Percentiles rank a stretch among this genome's conserved stretches.
These are phyloP conservation scores for Trididemnum clinides DNA, from an alignment of 23 tunicate genomes.

Conservation along the genomic window DNA sequence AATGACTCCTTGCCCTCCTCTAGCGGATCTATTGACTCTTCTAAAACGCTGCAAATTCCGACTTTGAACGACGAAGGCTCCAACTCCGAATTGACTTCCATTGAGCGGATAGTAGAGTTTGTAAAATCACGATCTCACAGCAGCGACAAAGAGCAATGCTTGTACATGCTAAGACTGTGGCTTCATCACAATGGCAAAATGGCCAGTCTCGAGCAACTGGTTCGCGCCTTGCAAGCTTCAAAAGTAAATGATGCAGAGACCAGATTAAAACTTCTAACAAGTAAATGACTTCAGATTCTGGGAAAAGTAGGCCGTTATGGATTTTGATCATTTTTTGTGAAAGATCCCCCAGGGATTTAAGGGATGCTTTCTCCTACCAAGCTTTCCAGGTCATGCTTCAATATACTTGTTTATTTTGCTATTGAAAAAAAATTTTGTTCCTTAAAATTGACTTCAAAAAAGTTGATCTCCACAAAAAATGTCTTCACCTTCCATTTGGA, in stretches of 20 bases:
- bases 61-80: not conserved
- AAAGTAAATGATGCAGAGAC: not conserved
- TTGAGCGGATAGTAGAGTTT: constrained; percentile 20
- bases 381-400: no score
- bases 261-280: not conserved
- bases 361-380: no score
- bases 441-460: no score
- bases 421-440: no score
- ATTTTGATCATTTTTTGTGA: no score
- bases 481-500: no score
- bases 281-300: not conserved
- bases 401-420: no score
- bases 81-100: not conserved
- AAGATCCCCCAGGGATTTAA: no score
- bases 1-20: constrained; percentile 35
- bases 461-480: no score
- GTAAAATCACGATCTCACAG: constrained; percentile 23
- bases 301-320: no score
- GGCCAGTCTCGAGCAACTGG: constrained; percentile 59
- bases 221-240: constrained; percentile 33
- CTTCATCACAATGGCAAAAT: constrained; percentile 51
- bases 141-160: constrained; percentile 47
- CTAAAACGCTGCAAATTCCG: constrained; percentile 20
- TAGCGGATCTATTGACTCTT: constrained; percentile 30
- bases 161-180: constrained; percentile 70